These are phyloP conservation scores for Papilio polyxenes DNA, from an alignment of 1,140 invertebrate genomes.

Conservation along the genomic window DNA sequence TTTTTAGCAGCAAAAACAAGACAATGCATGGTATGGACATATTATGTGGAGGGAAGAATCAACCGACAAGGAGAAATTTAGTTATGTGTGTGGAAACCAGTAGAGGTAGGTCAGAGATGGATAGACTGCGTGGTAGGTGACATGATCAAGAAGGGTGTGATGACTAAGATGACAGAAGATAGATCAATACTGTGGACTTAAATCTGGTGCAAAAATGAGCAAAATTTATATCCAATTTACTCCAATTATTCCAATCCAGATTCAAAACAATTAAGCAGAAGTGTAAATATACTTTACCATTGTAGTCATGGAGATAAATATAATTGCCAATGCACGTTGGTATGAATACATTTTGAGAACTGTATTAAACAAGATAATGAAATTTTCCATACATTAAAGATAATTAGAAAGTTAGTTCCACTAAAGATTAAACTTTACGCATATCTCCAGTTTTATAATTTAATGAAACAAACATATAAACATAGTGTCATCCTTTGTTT, in stretches of 20 bases:
- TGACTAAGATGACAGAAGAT: no score
- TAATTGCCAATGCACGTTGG: not conserved
- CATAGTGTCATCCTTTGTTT: not conserved
- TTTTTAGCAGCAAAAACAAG: not conserved
- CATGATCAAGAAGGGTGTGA: no score
- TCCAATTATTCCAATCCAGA: not conserved
- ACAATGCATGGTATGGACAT: no score
- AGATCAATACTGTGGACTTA: no score
- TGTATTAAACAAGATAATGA: not conserved
- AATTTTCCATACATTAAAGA: not conserved
- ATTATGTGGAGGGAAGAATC: no score
- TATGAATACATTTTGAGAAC: not conserved
- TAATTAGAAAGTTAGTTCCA: constrained; percentile 10
- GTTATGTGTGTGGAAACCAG: no score
- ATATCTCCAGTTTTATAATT: not conserved
- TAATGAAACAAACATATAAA: not conserved
- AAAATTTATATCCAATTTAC: not conserved
- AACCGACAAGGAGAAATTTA: no score
- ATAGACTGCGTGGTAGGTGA: no score
- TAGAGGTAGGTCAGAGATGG: no score
- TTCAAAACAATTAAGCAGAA: not conserved
- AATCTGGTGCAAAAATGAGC: not conserved
- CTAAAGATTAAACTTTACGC: not conserved
- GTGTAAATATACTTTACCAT: not conserved
- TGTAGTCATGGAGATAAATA: not conserved